phyloP scores from a whole-genome alignment of 2,113 vertebrate genomes.

The Pelmatolapia mariae region DNA sequence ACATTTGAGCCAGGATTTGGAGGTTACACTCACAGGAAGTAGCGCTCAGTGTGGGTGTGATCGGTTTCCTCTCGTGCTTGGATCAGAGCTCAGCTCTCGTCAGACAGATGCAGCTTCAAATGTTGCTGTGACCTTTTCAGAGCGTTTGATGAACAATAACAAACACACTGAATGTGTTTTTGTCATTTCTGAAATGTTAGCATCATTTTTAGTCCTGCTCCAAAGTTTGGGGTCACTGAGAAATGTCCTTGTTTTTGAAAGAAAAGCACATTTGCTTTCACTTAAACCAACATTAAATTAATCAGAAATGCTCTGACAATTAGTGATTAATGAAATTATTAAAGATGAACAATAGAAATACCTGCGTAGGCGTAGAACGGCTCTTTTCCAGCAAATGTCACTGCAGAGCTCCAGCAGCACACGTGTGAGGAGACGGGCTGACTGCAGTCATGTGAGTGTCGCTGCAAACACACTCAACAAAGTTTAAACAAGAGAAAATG shows the following conservation, averaged over 20 bases:
- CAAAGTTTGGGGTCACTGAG: background rate
- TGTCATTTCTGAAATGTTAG: background rate
- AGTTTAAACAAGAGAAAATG: background rate
- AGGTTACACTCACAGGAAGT: background rate
- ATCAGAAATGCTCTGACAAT: background rate
- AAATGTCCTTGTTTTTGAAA: background rate
- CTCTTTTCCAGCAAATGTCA: background rate
- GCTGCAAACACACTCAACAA: fast-evolving
- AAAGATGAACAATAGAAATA: background rate
- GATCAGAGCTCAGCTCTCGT: background rate
- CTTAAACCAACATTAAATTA: background rate
- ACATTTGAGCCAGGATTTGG: background rate
- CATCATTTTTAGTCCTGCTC: background rate
- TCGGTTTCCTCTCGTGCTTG: background rate
- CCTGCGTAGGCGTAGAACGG: background rate
- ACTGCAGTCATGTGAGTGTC: background rate
- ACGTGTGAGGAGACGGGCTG: background rate
- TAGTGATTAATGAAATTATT: background rate
- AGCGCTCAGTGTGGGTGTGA: background rate
- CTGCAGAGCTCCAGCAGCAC: background rate
- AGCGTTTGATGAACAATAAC: background rate
- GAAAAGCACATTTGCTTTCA: background rate
- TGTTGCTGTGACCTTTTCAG: background rate
- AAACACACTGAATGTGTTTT: background rate
- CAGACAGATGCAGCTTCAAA: background rate